Evolutionary conservation across 2,888 invertebrate species (phyloP), one percentile per base, ranked within the genome.

Genomic region (Aporophyla lueneburgensis): DNA sequence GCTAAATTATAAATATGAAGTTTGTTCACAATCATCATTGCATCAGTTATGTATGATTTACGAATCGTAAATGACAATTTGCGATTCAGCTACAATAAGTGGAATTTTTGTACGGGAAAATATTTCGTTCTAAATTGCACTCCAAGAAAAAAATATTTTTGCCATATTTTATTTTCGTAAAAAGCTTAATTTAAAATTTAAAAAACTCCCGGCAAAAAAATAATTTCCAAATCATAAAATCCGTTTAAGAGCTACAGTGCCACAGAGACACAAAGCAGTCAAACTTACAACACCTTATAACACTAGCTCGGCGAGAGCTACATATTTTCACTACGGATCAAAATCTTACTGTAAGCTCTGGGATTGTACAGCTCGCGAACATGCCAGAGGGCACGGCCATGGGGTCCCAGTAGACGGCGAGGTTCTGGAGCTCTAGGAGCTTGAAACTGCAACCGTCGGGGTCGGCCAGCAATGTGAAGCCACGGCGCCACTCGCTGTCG

Each of bases 381-480:
- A 95, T 98, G 94, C 97, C 97, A 51, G 92, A 89, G 65, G 95
- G 95, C 83, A 94, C 93, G 19, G 88, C 88, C 93, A 98, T 95
- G 71, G 97, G 97, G 94, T 99, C 98, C 98, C 99, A 99, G 96
- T 99, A 99, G 16, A 99, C 94, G 14, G 98, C 98, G 86, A 99
- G 97, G 88, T 98, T 98, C 90, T 98, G 97, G 88, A 99, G 97
- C 94, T 99, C 99, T 83, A 99, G 97, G 79, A 99, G 97, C 95
- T 99, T 99, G 96, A 98, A 99, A 27, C 98, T 98, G 89, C 97
- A 97, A 70, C 96, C 96, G 69, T 96, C 97, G 78, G 97, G 96
- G 90, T 97, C 97, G 89, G 97, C 95, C 71, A 97, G 96, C 74
- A 97, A 97, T 61, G 98, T 97, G 89, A 98, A 98, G 58, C 98